Base-by-base conservation (phyloP, 23 tunicate genomes). In the Botrylloides violaceus region DNA sequence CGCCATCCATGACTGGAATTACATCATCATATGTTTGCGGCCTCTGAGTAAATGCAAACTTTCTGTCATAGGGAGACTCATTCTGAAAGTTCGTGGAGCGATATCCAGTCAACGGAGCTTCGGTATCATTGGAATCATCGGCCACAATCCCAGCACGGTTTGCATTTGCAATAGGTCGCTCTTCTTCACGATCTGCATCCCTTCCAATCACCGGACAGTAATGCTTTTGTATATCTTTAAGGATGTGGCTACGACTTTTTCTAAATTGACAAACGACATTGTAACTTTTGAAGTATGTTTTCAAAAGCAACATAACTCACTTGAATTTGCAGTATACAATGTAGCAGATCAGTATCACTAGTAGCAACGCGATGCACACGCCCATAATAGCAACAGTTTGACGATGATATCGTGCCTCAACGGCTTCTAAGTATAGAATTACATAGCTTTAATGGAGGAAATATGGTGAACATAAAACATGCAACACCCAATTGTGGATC, bases 1-100 rank as follows among this genome's bases (percentile, higher is more conserved):
- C 55, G 55, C 55, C 15, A 47, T 18, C 55, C 55, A 47, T 47
- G 15, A 59, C 9, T 7, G 64, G 30, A 20, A 68, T 68, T 35
- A 68, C 74, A 19, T 68, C 74, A 43, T 68, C 74, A 43, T 68
- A 68, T 21, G 74, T 68, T 68, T 68, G 74, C 18, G 74, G 74
- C 23, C 74, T 39, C 29, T 68, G 74, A 43, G 74, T 31, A 22
- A 68, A 68, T 18, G 74, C 56, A 24, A 68, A 28, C 43, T 31
- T 39, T 9, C 15, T 19, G 28, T 59, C 18, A 12, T 9, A 26
- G 26, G 35, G 35, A 25, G 18, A 33, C 24, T 39, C 57, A 23
- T 64, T 39, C 23, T n/a, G 18, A 55, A 68, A 43, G 37, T 43
- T 68, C 4, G 74, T 68, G 20, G 74, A 68, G 23, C 58, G 56